These are phyloP conservation scores for Nomada flava DNA, from an alignment of 2,888 invertebrate genomes.

Conservation along the genomic window DNA sequence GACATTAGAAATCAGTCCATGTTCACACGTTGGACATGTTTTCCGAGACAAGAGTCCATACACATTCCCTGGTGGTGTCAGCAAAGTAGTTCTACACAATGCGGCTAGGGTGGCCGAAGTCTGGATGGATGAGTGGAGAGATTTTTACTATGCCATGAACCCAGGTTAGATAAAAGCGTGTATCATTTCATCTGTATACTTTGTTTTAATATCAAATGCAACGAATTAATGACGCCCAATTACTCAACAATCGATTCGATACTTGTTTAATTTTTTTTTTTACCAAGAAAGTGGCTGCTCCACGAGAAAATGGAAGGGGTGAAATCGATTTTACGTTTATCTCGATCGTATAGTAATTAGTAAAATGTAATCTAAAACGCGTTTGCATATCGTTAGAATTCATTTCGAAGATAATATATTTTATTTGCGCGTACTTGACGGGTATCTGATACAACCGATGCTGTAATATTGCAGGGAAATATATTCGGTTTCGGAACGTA, in stretches of 20 bases:
- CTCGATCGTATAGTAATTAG: neutral
- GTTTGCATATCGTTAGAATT: neutral
- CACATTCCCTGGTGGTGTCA: constrained; percentile 99
- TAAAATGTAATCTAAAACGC: constrained; percentile 8
- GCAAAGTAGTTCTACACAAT: constrained; percentile 98
- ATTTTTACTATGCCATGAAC: constrained; percentile 99
- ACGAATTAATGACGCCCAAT: constrained; percentile 37
- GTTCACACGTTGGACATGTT: constrained; percentile 98
- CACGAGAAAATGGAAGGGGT: constrained; percentile 6
- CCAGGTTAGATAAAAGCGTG: constrained; percentile 90
- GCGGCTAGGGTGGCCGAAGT: constrained; percentile 99
- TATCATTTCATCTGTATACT: constrained; percentile 56
- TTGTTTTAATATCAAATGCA: constrained; percentile 40
- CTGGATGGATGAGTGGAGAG: constrained; percentile 99
- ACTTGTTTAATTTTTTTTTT: constrained; percentile 31
- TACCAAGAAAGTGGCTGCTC: constrained; percentile 1
- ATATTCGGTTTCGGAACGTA: neutral
- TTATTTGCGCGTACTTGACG: constrained; percentile 64
- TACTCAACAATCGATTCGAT: neutral
- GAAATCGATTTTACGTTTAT: constrained; percentile 6
- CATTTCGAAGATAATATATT: neutral
- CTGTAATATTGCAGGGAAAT: constrained; percentile 15
- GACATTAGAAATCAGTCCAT: constrained; percentile 96
- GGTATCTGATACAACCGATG: constrained; percentile 77
- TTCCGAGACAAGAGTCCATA: constrained; percentile 99